Evolutionary conservation across 2,888 invertebrate genomes (phyloP), one percentile per base, ranked within the genome.

Genomic region (Athalia cordata): DNA sequence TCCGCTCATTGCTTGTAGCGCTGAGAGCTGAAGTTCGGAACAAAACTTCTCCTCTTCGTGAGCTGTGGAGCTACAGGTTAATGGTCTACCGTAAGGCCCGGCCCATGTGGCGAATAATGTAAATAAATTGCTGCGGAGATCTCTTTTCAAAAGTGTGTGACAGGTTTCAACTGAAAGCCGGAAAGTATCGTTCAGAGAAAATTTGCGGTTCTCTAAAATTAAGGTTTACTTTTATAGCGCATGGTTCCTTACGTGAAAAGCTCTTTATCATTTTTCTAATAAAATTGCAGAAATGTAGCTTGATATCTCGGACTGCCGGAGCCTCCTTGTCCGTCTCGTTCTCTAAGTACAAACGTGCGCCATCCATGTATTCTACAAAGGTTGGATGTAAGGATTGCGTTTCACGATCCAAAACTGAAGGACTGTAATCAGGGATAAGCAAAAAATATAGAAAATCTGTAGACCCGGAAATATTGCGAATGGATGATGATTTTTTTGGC

Each of bases 341-440:
- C 89, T 99, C 98, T 74, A 99, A 92, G 89, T 97, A 98, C 76
- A 95, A 93, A 50, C 98, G 93, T 13, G 97, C 97, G 0, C 98
- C 98, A 84, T 99, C 99, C 85, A 99, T 94, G 88, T 98, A 99
- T 87, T 99, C 99, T 4, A 97, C 95, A 86, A 99, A 94, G 1
- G 96, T 94, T 0, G 96, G 94, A 90, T 96, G 97, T 70, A 99
- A 91, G 0, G 95, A 94, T 83, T 96, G 96, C 0, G 95, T 94
- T 84, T 95, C 95, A 79, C 94, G 92, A 86, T 98, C 98, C 83
- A 98, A 88, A 2, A 97, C 95, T 84, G 95, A 96, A 1, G 95
- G 92, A 86, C 97, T 97, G 87, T 47, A 85, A 80, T 79, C 64
- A 80, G 79, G 64, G 64, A 59, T 59, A n/a, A 29, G 2, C 8